Evolutionary conservation across 2,113 vertebrate genomes (phyloP).

Genomic region (Hippocampus comes): DNA sequence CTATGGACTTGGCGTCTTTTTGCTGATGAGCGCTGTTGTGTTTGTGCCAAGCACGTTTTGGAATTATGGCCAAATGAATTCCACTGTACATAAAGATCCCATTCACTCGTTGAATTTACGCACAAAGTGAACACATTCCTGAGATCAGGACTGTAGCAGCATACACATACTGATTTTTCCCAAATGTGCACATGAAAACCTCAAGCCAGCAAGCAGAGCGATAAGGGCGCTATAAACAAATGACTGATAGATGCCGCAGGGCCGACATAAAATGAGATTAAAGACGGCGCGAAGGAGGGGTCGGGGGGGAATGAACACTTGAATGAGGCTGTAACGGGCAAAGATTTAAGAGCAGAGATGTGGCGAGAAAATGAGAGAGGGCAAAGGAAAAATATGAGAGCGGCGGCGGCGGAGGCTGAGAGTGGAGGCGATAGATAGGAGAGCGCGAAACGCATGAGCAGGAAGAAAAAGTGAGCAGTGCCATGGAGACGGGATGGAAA

Average conservation of each 20-base stretch:
- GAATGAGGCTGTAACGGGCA: conserved; percentile 21
- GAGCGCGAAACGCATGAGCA: conserved; percentile 20
- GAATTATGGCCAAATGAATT: not conserved
- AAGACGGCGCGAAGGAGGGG: conserved; percentile 19
- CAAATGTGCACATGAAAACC: conserved; percentile 11
- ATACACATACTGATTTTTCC: not conserved
- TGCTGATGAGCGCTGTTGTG: no score
- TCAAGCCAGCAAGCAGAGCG: conserved; percentile 19
- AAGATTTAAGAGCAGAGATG: conserved; percentile 40
- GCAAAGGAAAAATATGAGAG: conserved; percentile 17
- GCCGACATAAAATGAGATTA: conserved; percentile 56
- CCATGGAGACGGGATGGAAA: conserved; percentile 28
- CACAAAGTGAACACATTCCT: not conserved
- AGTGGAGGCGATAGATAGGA: conserved; percentile 45
- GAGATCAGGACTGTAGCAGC: not conserved
- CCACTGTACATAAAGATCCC: not conserved
- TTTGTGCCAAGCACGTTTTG: no score
- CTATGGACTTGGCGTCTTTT: no score
- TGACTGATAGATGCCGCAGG: conserved; percentile 50
- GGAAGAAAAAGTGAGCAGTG: conserved; percentile 21
- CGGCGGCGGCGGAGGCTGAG: conserved; percentile 36
- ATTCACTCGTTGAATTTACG: not conserved
- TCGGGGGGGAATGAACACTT: conserved; percentile 15
- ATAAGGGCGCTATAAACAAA: conserved; percentile 54
- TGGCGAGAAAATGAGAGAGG: conserved; percentile 30